Percentiles rank a stretch among this genome's conserved stretches.
These are phyloP conservation scores for Netelia melanura DNA, from an alignment of 2,888 invertebrate genomes.

Conservation along the genomic window DNA sequence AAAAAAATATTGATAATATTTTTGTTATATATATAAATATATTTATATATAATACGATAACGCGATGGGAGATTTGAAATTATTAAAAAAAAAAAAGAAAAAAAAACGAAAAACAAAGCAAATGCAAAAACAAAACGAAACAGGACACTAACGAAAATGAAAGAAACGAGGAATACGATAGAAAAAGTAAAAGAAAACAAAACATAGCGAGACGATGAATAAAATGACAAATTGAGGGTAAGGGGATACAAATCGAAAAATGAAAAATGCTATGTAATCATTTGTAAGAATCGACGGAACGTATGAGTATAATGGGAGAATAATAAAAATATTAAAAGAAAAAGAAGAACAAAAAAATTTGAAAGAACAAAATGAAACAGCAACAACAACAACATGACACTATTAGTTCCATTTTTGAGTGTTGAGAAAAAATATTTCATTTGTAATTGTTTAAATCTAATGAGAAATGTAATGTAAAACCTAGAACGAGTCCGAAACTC, in stretches of 20 bases:
- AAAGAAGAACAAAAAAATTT: constrained; percentile 8
- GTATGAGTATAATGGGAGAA: constrained; percentile 47
- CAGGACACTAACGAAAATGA: constrained; percentile 21
- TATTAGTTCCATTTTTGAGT: constrained; percentile 79
- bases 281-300: constrained; percentile 68
- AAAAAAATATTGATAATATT: constrained; percentile 25
- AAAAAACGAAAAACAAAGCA: constrained; percentile 18
- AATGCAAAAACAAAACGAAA: constrained; percentile 34
- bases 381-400: constrained; percentile 35
- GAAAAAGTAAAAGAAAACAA: constrained; percentile 26
- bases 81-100: constrained; percentile 23
- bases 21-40: constrained; percentile 8
- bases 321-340: constrained; percentile 15
- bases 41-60: constrained; percentile 12
- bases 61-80: constrained; percentile 27
- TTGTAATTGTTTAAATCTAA: constrained; percentile 82
- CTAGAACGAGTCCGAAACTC: constrained; percentile 77
- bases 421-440: constrained; percentile 77
- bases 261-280: constrained; percentile 65
- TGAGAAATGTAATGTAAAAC: constrained; percentile 81
- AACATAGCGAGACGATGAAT: constrained; percentile 10
- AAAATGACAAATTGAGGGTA: constrained; percentile 11
- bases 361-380: constrained; percentile 46
- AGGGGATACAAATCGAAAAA: constrained; percentile 29
- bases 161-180: constrained; percentile 24